Percentiles rank a stretch among this genome's conserved stretches.
These are phyloP conservation scores for Artemia sinica DNA, from an alignment of 2,888 invertebrate species.

Conservation along the genomic window DNA sequence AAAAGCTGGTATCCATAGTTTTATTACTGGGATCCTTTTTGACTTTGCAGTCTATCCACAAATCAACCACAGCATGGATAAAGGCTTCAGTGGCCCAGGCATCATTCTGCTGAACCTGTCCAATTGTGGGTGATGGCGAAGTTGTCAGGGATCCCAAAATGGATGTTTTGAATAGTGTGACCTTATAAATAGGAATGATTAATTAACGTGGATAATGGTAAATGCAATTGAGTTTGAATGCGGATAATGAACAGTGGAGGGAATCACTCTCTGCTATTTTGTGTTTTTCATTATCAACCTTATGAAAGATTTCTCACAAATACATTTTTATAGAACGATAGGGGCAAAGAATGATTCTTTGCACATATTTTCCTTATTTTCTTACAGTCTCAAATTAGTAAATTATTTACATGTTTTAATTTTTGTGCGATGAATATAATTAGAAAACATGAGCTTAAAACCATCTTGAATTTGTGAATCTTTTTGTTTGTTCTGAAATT, in stretches of 20 bases:
- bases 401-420: too few relatives aligned
- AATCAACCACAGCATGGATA: slow-evolving; percentile 59
- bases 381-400: too few relatives aligned
- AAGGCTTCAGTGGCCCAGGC: slow-evolving; percentile 72
- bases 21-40: slow-evolving; percentile 6
- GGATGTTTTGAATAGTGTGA: not conserved
- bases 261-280: not conserved
- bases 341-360: too few relatives aligned
- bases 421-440: too few relatives aligned
- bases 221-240: not conserved
- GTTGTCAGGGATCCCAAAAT: slow-evolving; percentile 15
- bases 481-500: too few relatives aligned
- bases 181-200: not conserved
- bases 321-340: too few relatives aligned
- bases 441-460: too few relatives aligned
- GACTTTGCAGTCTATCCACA: slow-evolving; percentile 49
- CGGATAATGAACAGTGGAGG: not conserved
- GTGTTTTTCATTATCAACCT: too few relatives aligned
- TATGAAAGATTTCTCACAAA: too few relatives aligned
- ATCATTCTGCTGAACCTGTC: slow-evolving; percentile 34
- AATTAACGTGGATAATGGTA: not conserved
- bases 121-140: slow-evolving; percentile 22
- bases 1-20: not conserved
- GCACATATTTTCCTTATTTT: too few relatives aligned
- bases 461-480: too few relatives aligned